Conservation (phyloP, 1,140 invertebrate genomes). For the Gryon sp. region DNA sequence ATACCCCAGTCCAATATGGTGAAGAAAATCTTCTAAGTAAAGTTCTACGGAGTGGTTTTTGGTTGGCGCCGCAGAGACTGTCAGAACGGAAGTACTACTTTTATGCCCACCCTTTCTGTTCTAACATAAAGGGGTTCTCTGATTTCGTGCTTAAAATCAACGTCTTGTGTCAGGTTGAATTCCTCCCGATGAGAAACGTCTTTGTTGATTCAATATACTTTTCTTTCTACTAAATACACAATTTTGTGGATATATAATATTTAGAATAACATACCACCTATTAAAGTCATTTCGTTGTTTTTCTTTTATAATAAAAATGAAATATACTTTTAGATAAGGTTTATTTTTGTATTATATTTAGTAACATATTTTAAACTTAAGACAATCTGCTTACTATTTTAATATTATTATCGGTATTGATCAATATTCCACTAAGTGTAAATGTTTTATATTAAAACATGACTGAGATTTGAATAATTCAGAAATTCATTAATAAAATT, state of each 20-base stretch:
- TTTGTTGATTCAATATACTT: conserved; percentile 63
- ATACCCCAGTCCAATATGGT: conserved; percentile 14
- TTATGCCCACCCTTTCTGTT: conserved; percentile 61
- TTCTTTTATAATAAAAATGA: not conserved
- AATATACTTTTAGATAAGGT: too few species aligned
- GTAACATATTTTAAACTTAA: too few species aligned
- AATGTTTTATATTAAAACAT: too few species aligned
- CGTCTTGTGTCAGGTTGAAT: conserved; percentile 45
- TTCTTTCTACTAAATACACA: conserved; percentile 55
- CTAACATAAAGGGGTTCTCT: conserved; percentile 46
- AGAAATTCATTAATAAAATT: conserved; percentile 20
- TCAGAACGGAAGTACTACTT: conserved; percentile 65
- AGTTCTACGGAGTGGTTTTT: conserved; percentile 21
- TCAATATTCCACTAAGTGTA: too few species aligned
- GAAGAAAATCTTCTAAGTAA: conserved; percentile 31
- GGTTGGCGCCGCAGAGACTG: conserved; percentile 56
- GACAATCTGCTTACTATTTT: too few species aligned
- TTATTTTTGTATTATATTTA: too few species aligned
- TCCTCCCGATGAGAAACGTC: conserved; percentile 20
- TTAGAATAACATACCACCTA: conserved; percentile 41
- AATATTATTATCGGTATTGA: too few species aligned
- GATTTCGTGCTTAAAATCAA: conserved; percentile 62
- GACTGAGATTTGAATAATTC: too few species aligned
- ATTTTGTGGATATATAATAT: conserved; percentile 59
- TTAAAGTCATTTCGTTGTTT: conserved; percentile 25